Conservation (phyloP, 2,113 vertebrate species). For the Nibea coibor region DNA sequence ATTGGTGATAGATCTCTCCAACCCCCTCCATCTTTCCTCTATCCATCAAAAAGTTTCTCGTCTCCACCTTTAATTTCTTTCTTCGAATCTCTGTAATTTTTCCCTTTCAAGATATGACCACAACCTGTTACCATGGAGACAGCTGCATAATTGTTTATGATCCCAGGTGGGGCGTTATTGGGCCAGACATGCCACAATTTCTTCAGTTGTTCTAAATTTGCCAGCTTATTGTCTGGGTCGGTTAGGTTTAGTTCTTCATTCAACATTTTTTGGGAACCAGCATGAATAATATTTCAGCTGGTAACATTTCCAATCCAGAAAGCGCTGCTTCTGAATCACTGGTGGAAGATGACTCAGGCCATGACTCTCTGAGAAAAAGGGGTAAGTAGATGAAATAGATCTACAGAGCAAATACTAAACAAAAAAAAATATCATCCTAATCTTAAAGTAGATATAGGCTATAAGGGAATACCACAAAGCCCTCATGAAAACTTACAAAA, state of each 20-base stretch:
- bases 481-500: background rate
- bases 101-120: constrained; percentile 37
- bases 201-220: constrained; percentile 5
- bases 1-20: constrained; percentile 56
- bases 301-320: constrained; percentile 27
- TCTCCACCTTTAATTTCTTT: constrained; percentile 46
- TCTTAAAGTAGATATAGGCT: background rate
- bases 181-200: background rate
- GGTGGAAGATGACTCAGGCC: constrained; percentile 17
- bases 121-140: constrained; percentile 38
- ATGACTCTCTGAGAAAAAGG: constrained; percentile 1
- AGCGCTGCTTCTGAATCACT: constrained; percentile 25
- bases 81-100: constrained; percentile 51
- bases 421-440: background rate
- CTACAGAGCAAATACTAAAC: background rate
- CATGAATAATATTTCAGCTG: constrained; percentile 28
- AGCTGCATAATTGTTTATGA: constrained; percentile 46
- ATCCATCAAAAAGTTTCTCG: constrained; percentile 54
- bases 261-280: constrained; percentile 5
- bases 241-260: background rate
- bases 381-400: constrained; percentile 6
- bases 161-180: background rate
- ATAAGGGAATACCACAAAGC: background rate
- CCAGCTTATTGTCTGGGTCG: background rate
- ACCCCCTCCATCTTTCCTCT: constrained; percentile 26